phyloP scores from a whole-genome alignment of 2,888 invertebrate genomes.

The Chrysotoxum bicinctum region DNA sequence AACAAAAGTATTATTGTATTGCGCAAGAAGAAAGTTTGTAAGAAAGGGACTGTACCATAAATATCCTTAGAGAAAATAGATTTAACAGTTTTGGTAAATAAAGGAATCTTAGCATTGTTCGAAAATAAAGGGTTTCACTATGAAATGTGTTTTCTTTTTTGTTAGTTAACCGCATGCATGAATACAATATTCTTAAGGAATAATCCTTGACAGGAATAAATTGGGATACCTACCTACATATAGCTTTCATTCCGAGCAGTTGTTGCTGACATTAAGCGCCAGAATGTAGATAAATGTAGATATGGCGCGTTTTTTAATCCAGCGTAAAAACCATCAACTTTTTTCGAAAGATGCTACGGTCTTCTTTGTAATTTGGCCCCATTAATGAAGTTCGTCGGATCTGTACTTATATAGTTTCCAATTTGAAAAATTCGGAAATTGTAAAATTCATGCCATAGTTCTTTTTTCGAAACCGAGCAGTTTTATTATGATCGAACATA shows the following conservation, averaged over 20 bases:
- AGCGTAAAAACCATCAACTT: slow-evolving; percentile 1
- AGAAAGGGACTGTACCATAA: slow-evolving; percentile 44
- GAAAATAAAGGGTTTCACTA: slow-evolving; percentile 39
- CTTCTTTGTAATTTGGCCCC: not conserved
- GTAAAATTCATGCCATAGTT: too few species aligned
- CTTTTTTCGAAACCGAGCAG: too few species aligned
- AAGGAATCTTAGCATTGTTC: slow-evolving; percentile 40
- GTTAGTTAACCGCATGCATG: slow-evolving; percentile 67
- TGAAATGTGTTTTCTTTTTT: not conserved
- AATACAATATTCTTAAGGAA: slow-evolving; percentile 29
- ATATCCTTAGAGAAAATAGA: slow-evolving; percentile 54
- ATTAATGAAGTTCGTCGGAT: too few species aligned
- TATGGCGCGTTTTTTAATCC: slow-evolving; percentile 31
- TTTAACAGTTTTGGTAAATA: slow-evolving; percentile 35
- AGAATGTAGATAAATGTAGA: slow-evolving; percentile 15
- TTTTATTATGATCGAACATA: too few species aligned
- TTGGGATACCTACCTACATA: slow-evolving; percentile 51
- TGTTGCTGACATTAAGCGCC: slow-evolving; percentile 42
- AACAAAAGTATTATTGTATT: slow-evolving; percentile 43
- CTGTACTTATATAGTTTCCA: too few species aligned
- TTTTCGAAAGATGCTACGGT: not conserved
- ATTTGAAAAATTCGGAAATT: too few species aligned
- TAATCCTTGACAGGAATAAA: not conserved
- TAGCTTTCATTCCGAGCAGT: slow-evolving; percentile 16
- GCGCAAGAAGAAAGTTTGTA: slow-evolving; percentile 15